Conservation (phyloP, 2,888 invertebrate species). For the Drosophila merina region DNA sequence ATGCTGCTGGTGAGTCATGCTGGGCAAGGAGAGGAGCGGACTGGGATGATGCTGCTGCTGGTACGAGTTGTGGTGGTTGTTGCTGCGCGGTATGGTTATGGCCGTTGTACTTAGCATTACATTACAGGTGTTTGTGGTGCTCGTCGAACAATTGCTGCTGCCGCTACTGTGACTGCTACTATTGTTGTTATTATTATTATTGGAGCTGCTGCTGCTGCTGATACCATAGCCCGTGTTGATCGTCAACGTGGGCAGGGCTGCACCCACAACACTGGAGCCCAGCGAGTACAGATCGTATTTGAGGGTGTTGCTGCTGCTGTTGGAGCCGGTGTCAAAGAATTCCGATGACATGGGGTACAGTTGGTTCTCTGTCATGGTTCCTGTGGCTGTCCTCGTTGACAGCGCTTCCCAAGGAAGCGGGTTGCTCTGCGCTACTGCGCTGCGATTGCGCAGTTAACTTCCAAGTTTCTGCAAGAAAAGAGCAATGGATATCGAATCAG, state of each 20-base stretch:
- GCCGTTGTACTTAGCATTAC: constrained; percentile 82
- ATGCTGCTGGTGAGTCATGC: constrained; percentile 74
- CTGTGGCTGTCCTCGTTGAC: neutral
- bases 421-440: constrained; percentile 16
- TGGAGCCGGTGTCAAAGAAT: constrained; percentile 83
- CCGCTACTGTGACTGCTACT: constrained; percentile 26
- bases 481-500: constrained; percentile 15
- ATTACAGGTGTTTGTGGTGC: constrained; percentile 67
- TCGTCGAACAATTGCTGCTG: constrained; percentile 44
- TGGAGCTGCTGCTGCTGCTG: constrained; percentile 32
- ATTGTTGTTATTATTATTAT: constrained; percentile 30
- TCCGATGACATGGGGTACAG: constrained; percentile 83
- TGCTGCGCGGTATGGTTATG: constrained; percentile 83
- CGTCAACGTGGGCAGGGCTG: constrained; percentile 59
- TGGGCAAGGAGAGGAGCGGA: constrained; percentile 67
- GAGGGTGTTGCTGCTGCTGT: constrained; percentile 82
- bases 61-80: constrained; percentile 76
- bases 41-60: constrained; percentile 67
- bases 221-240: constrained; percentile 60
- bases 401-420: neutral
- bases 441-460: constrained; percentile 50
- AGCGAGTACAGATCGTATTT: constrained; percentile 82
- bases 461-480: constrained; percentile 46
- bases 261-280: constrained; percentile 61
- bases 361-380: constrained; percentile 83